Percentiles rank a stretch among this genome's conserved stretches.
These are phyloP conservation scores for Lepilemur septentrionalis DNA, from an alignment of 2,797 vertebrate genomes.

Conservation along the genomic window DNA sequence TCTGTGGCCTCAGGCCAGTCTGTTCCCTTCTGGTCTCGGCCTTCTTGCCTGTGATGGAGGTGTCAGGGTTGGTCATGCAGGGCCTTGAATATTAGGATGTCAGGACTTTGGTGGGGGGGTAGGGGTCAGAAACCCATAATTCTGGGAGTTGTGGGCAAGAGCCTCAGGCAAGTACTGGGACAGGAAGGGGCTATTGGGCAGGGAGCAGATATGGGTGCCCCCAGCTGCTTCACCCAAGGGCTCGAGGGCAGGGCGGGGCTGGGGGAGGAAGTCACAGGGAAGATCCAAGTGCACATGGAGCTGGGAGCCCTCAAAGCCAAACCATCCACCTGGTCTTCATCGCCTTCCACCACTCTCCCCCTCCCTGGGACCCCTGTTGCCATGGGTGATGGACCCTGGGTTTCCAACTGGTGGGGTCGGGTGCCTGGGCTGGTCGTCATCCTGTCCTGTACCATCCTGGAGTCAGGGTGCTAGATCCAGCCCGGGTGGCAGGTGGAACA, in stretches of 20 bases:
- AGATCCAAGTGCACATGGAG: not conserved
- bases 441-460: not conserved
- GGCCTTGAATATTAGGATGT: not conserved
- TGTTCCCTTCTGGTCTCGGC: not conserved
- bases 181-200: not conserved
- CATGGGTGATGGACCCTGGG: not conserved
- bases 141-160: not conserved
- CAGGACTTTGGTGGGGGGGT: too few species aligned
- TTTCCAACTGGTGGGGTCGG: too few species aligned
- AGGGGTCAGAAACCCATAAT: not conserved
- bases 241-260: not conserved
- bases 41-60: not conserved
- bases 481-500: not conserved
- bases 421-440: not conserved
- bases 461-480: too few species aligned
- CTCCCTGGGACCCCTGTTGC: not conserved
- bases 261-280: not conserved
- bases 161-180: not conserved
- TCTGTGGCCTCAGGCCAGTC: not conserved
- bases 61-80: not conserved
- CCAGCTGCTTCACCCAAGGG: not conserved
- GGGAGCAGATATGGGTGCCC: not conserved
- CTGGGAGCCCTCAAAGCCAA: not conserved
- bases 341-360: too few species aligned
- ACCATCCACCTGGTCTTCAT: too few species aligned